Conservation (phyloP, 2,888 invertebrate genomes). For the Drosophila neoperkinsi region DNA sequence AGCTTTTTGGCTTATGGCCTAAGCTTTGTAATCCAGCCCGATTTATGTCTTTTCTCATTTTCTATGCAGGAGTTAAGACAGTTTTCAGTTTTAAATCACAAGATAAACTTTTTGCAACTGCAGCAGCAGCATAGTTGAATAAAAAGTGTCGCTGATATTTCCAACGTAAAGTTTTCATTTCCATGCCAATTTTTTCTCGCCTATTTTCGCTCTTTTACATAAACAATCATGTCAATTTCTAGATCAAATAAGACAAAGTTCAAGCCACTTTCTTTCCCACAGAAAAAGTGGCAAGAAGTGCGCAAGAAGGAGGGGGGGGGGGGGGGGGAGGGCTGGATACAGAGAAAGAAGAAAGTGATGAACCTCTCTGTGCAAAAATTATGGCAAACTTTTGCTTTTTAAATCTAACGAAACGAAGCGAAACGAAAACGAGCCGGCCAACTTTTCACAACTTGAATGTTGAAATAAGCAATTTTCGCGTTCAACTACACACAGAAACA, state of each 20-base stretch:
- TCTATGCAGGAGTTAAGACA: constrained; percentile 7
- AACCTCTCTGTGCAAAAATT: constrained; percentile 57
- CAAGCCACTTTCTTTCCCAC: constrained; percentile 39
- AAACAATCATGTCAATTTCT: constrained; percentile 77
- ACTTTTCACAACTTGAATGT: constrained; percentile 75
- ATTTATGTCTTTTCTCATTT: constrained; percentile 29
- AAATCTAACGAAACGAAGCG: constrained; percentile 62
- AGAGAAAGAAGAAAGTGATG: constrained; percentile 62
- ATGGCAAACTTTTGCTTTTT: constrained; percentile 71
- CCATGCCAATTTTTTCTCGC: constrained; percentile 15
- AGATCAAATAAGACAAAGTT: constrained; percentile 77
- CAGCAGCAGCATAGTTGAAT: constrained; percentile 28
- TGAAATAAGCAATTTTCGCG: constrained; percentile 81
- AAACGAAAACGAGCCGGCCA: constrained; percentile 42
- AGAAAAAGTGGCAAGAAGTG: constrained; percentile 49
- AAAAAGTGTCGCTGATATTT: constrained; percentile 56
- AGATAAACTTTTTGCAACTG: constrained; percentile 49
- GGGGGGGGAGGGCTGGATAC: constrained; percentile 7
- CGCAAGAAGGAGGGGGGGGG: constrained; percentile 15
- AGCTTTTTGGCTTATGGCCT: constrained; percentile 36
- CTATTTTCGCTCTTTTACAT: constrained; percentile 48
- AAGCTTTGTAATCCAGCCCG: constrained; percentile 42
- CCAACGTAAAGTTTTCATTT: constrained; percentile 36
- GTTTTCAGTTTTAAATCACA: constrained; percentile 43
- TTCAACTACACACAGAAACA: constrained; percentile 37